Conservation (phyloP, 2,888 invertebrate species). For the Noctuana brunneofusca region DNA sequence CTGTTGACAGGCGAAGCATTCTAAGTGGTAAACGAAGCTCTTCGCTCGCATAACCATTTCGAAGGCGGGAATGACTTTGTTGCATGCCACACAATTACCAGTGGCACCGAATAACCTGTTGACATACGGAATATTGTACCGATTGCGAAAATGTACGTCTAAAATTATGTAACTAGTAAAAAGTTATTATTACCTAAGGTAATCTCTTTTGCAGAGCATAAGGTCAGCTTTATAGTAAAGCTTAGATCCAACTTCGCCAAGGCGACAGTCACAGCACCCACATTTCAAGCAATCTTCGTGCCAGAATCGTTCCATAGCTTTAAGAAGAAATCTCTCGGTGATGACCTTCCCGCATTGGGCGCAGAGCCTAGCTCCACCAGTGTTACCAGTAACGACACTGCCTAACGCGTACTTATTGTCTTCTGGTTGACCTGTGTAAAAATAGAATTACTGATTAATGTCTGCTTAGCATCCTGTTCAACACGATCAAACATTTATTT, state of each 20-base stretch:
- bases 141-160: neutral
- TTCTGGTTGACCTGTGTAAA: conserved; percentile 69
- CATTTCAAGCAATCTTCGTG: conserved; percentile 97
- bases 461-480: neutral
- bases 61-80: conserved; percentile 96
- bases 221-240: conserved; percentile 95
- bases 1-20: conserved; percentile 97
- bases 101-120: conserved; percentile 94
- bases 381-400: conserved; percentile 58
- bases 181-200: conserved; percentile 86
- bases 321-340: conserved; percentile 90
- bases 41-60: conserved; percentile 98
- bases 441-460: neutral
- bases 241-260: conserved; percentile 96
- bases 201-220: conserved; percentile 95
- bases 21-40: conserved; percentile 95
- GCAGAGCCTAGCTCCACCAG: conserved; percentile 85
- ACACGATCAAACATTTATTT: too few species aligned
- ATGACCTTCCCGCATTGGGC: conserved; percentile 94
- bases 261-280: conserved; percentile 95
- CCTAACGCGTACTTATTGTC: conserved; percentile 72
- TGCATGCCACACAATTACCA: conserved; percentile 95
- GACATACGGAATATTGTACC: conserved; percentile 43
- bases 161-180: neutral
- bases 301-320: conserved; percentile 95